Base-by-base conservation (phyloP, 2,888 invertebrate genomes). In the Spatulosminthurus flaviceps region DNA sequence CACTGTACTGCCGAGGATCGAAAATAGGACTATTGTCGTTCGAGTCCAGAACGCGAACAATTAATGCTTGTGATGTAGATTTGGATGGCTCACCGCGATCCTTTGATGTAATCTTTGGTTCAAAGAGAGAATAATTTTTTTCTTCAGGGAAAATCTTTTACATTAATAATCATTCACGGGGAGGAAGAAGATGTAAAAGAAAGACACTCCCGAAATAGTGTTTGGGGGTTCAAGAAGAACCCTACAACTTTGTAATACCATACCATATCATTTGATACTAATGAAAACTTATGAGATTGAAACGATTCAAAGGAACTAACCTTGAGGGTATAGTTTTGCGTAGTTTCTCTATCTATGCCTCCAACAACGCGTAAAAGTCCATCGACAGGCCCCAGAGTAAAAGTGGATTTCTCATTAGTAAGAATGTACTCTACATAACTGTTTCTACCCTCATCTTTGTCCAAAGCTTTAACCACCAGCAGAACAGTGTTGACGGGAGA, bases 371-470 rank as follows among this genome's bases (percentile, higher is more conserved):
- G 90, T 67, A 97, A 88, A 67, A 95, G 90, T 0, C 97, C 97
- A 88, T 96, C 96, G 19, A 94, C 93, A 1, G 94, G 91, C 4
- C 96, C 96, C 80, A 97, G 88, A 1, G 92, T 92, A 89, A 97
- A 97, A 28, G 91, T 90, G 79, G 92, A 92, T 67, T 82, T 85
- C 66, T 85, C 83, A 76, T 85, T 85, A 74, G 81, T 82, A 87
- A 96, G 90, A 81, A 92, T 92, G 87, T 96, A 96, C 88, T 96
- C 96, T 80, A 96, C 93, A 87, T 94, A 94, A 79, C 95, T 95
- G 88, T 96, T 96, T 83, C 94, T 91, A 2, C 84, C 84, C 89
- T 96, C 96, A 88, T 96, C 96, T 86, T 92, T 92, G 88, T 96
- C 96, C 28, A 94, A 88, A 0, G 96, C 96, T 88, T 95, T 95